Percentiles rank a stretch among this genome's conserved stretches.
Evolutionary conservation across 1,140 invertebrate species (phyloP).

Genomic region (Megalonaias nervosa): DNA sequence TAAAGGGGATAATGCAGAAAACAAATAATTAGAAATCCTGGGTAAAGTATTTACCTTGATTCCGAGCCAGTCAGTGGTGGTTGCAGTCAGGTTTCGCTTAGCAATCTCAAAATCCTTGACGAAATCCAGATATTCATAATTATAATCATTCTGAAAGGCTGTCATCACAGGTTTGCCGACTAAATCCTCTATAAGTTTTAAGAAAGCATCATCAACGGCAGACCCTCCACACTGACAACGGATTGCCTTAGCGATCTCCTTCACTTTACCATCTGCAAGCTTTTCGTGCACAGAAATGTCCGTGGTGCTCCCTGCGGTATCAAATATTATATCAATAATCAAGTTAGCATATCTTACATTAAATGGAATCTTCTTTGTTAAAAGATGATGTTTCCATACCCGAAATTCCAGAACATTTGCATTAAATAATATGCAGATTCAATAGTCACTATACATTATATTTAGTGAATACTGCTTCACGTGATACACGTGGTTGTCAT

Average conservation of each 20-base stretch:
- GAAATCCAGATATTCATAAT: conserved; percentile 21
- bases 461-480: no score
- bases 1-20: no score
- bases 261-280: conserved; percentile 1
- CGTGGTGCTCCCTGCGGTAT: conserved; percentile 6
- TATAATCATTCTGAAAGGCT: background rate
- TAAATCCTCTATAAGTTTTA: conserved; percentile 5
- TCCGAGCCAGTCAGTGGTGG: background rate
- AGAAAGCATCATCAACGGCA: conserved; percentile 6
- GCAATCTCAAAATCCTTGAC: conserved; percentile 15
- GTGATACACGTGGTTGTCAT: no score
- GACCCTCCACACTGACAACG: conserved; percentile 12
- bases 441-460: no score
- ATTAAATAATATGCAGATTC: no score
- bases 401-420: no score
- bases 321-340: no score
- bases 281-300: conserved; percentile 20
- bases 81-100: conserved; percentile 10
- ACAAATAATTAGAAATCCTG: no score
- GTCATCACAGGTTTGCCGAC: background rate
- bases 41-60: conserved; percentile 6
- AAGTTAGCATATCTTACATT: no score
- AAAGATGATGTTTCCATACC: no score
- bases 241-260: conserved; percentile 5
- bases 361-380: no score